A percentile compares a stretch with the other conserved stretches of the same genome.
phyloP scores from a whole-genome alignment of 1,140 invertebrate species.

The Leptestheria dahalacensis region DNA sequence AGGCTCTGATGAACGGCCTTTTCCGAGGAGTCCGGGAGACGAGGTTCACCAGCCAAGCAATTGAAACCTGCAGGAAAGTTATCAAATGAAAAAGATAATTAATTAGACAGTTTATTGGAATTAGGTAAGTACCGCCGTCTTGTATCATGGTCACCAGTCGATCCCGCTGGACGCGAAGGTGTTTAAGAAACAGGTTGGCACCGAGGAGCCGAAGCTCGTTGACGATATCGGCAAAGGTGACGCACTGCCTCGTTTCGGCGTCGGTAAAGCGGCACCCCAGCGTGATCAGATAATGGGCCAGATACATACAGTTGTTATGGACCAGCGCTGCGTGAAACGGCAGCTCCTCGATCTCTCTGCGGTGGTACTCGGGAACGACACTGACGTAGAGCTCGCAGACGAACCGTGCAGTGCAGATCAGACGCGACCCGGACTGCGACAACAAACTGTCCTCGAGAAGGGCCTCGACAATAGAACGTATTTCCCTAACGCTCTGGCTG shows the following conservation, averaged over 20 bases:
- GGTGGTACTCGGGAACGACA: constrained; percentile 60
- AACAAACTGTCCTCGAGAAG: constrained; percentile 45
- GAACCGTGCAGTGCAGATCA: constrained; percentile 52
- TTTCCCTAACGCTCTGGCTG: constrained; percentile 38
- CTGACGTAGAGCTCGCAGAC: constrained; percentile 63
- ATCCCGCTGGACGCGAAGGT: constrained; percentile 53
- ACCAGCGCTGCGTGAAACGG: constrained; percentile 78
- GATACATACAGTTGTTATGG: constrained; percentile 83
- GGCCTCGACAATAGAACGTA: constrained; percentile 49
- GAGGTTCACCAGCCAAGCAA: constrained; percentile 31
- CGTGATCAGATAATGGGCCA: constrained; percentile 55
- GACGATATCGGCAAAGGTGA: constrained; percentile 43
- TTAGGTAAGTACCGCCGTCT: constrained; percentile 41
- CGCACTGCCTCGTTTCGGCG: constrained; percentile 27
- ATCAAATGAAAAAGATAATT: not conserved
- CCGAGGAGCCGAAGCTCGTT: constrained; percentile 48
- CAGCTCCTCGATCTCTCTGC: constrained; percentile 56
- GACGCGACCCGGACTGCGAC: constrained; percentile 37
- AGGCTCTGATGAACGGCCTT: constrained; percentile 62
- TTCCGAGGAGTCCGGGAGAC: constrained; percentile 46
- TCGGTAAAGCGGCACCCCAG: constrained; percentile 36
- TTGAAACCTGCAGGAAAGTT: constrained; percentile 32
- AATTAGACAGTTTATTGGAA: no score
- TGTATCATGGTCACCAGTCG: constrained; percentile 53
- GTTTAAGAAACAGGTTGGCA: constrained; percentile 46